A percentile compares a stretch with the other conserved stretches of the same genome.
Conservation (phyloP, 92 coral and sea anemone genomes). For the Epizoanthus illoricatus region DNA sequence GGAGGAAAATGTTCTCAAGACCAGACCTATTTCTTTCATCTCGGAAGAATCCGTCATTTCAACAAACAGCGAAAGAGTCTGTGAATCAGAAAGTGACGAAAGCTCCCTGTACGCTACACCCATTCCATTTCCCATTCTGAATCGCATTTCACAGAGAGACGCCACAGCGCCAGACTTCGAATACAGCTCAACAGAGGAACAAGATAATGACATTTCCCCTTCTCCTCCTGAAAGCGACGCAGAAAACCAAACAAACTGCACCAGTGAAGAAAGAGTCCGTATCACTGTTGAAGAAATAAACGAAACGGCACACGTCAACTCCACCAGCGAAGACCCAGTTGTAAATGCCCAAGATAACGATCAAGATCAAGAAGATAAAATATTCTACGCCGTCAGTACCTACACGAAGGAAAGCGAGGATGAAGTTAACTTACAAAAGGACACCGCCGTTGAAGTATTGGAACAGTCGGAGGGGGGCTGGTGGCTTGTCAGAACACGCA, state of each 20-base stretch:
- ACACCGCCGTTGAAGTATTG: slow-evolving; percentile 75
- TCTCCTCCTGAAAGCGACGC: not conserved
- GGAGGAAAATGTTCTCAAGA: not conserved
- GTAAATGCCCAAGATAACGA: not conserved
- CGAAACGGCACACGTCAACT: no score
- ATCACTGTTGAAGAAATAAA: not conserved
- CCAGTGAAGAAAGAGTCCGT: not conserved
- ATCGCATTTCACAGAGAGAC: not conserved
- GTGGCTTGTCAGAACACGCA: slow-evolving; percentile 89
- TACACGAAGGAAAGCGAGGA: slow-evolving; percentile 64
- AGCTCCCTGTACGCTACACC: not conserved
- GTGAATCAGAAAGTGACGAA: not conserved
- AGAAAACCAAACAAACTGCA: not conserved
- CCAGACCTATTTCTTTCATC: not conserved
- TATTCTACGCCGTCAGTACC: slow-evolving; percentile 57
- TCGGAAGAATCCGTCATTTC: not conserved
- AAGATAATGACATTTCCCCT: not conserved
- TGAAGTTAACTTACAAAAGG: slow-evolving; percentile 73
- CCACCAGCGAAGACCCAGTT: not conserved
- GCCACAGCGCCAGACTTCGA: not conserved
- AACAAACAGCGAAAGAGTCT: not conserved
- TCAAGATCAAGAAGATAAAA: not conserved
- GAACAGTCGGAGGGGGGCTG: slow-evolving; percentile 85
- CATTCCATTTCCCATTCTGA: not conserved
- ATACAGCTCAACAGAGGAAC: not conserved